A percentile compares a stretch with the other conserved stretches of the same genome.
phyloP scores from a whole-genome alignment of 92 coral and sea anemone species.

The Epizoanthus fatuus region DNA sequence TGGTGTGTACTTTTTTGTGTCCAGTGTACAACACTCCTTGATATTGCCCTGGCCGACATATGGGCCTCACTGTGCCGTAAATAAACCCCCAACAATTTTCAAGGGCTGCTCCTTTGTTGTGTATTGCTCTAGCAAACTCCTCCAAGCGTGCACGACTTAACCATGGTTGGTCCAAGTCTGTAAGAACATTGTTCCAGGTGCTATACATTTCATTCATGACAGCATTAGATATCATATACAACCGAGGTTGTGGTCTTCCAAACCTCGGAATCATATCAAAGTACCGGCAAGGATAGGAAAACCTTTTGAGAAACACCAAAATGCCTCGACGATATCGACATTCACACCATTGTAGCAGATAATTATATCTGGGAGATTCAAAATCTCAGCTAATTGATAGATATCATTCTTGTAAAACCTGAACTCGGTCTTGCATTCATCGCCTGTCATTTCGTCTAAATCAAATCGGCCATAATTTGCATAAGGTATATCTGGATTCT shows the following conservation, averaged over 20 bases:
- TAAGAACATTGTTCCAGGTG: conserved; percentile 4
- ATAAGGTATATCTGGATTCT: no score
- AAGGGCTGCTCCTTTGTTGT: conserved; percentile 20
- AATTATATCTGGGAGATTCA: not conserved
- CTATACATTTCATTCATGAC: conserved; percentile 27
- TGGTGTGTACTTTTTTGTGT: conserved; percentile 5
- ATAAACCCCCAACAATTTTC: conserved; percentile 1
- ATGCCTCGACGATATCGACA: conserved; percentile 8
- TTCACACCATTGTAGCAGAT: no score
- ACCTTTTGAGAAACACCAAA: conserved; percentile 27
- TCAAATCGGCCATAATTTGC: no score
- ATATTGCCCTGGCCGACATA: conserved; percentile 1
- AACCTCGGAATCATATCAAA: conserved; percentile 41
- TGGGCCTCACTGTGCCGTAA: conserved; percentile 7
- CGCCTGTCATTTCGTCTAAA: no score
- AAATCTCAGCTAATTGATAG: conserved; percentile 5
- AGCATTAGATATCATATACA: conserved; percentile 41
- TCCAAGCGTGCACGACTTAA: not conserved
- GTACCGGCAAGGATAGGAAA: conserved; percentile 40
- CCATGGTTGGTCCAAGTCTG: conserved; percentile 23
- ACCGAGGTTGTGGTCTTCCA: conserved; percentile 37
- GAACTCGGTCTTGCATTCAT: no score
- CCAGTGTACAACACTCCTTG: not conserved
- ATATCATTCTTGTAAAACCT: conserved; percentile 26
- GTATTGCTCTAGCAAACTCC: not conserved